Base-by-base conservation (phyloP, 92 coral and sea anemone genomes). In the Siderastrea radians region DNA sequence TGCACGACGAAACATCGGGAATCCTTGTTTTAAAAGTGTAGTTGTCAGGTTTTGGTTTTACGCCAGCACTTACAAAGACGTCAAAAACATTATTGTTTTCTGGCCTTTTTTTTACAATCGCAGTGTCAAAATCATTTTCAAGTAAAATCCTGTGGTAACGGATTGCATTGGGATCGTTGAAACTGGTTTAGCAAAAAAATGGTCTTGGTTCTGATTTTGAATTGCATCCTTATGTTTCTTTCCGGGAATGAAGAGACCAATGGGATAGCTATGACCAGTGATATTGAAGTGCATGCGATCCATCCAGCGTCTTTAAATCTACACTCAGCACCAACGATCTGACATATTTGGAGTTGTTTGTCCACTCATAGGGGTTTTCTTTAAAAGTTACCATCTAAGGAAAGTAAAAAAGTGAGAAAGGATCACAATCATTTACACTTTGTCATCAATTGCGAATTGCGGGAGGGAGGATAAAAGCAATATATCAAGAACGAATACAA, bases 1-100 rank as follows among this genome's bases (percentile, higher is more conserved):
- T 14, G 12, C 80, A 76, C 38, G 80, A 76, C 2, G 95, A 80
- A 70, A 72, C 89, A 75, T 94, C 92, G 4, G 97, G 97, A 54
- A 94, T 62, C 2, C 79, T 66, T 72, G 80, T 92, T 49, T 77
- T 92, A 46, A 94, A 77, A 43, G 79, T 82, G 79, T 92, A 92
- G 46, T 86, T 78, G 48, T 87, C 86, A 54, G 91, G 85, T 2
- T 93, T 88, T 11, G 94, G 89, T 55, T 80, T 83, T 44, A 88
- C 74, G 79, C 92, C 68, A 44, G 66, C n/a, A n/a, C n/a, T n/a
- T n/a, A n/a, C n/a, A n/a, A n/a, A n/a, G n/a, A n/a, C n/a, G n/a
- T n/a, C n/a, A 58, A 76, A 76, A 2, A 76, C 68, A 16, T 88
- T 19, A 61, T 15, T n/a, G 6, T 61, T 61, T 7, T 61, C 15